These are phyloP conservation scores for Enoplosus armatus DNA, from an alignment of 2,797 vertebrate genomes.

Conservation along the genomic window DNA sequence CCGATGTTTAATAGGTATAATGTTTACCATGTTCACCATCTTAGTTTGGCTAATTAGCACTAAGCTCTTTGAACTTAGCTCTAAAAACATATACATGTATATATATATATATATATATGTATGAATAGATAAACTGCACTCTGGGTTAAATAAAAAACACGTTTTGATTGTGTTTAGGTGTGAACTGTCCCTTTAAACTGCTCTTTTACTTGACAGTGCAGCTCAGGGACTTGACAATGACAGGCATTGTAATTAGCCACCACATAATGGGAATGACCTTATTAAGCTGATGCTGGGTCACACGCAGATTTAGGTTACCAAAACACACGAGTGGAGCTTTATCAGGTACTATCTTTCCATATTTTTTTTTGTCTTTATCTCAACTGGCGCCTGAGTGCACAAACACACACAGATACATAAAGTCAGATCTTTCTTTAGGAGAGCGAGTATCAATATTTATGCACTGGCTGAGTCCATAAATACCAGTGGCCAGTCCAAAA, in stretches of 20 bases:
- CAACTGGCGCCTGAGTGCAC: not conserved
- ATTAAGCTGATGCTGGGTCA: constrained; percentile 71
- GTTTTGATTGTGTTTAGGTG: constrained; percentile 11
- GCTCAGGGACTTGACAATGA: constrained; percentile 63
- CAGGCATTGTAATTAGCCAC: constrained; percentile 71
- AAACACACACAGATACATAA: constrained; percentile 48
- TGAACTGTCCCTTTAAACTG: constrained; percentile 55
- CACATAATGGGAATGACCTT: constrained; percentile 72
- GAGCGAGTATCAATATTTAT: constrained; percentile 81
- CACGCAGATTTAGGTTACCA: constrained; percentile 66
- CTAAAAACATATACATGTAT: too few species aligned
- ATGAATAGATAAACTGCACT: not conserved
- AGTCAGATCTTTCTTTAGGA: constrained; percentile 60
- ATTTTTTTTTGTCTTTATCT: constrained; percentile 1
- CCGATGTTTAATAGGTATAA: not conserved
- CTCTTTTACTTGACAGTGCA: constrained; percentile 55
- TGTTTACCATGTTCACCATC: not conserved
- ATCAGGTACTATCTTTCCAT: constrained; percentile 36
- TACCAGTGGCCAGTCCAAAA: constrained; percentile 77
- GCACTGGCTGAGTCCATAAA: constrained; percentile 81
- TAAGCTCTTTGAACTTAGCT: too few species aligned
- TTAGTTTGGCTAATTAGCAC: not conserved
- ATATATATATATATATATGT: too few species aligned
- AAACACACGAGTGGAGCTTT: constrained; percentile 51
- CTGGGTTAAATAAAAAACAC: not conserved